These are phyloP conservation scores for Malacoctenus gilli DNA, from an alignment of 2,797 vertebrate genomes.

Conservation along the genomic window DNA sequence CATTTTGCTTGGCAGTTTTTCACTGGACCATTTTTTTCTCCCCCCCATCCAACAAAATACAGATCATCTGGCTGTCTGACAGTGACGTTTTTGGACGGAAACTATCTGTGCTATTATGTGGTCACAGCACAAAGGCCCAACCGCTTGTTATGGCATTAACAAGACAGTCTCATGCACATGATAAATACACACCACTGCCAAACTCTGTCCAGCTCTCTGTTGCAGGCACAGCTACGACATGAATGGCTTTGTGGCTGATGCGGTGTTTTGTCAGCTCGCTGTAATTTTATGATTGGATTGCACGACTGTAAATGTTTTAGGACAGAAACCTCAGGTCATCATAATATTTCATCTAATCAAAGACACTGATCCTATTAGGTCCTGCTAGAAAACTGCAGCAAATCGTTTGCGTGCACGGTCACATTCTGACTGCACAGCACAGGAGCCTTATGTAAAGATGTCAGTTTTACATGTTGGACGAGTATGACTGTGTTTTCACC, in stretches of 20 bases:
- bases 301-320: slow-evolving; percentile 5
- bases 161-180: slow-evolving; percentile 35
- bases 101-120: slow-evolving; percentile 31
- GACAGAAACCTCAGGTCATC: slow-evolving; percentile 6
- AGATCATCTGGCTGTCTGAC: slow-evolving; percentile 7
- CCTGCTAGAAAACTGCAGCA: slow-evolving; percentile 10
- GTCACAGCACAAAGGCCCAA: slow-evolving; percentile 19
- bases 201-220: slow-evolving; percentile 18
- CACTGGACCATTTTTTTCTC: not conserved
- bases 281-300: not conserved
- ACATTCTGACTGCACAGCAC: too few relatives aligned
- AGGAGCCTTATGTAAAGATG: too few relatives aligned
- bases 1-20: too few relatives aligned
- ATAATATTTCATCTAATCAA: not conserved
- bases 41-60: not conserved
- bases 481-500: too few relatives aligned
- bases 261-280: slow-evolving; percentile 6
- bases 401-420: not conserved
- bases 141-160: slow-evolving; percentile 47
- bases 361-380: slow-evolving; percentile 2
- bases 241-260: slow-evolving; percentile 1
- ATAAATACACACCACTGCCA: slow-evolving; percentile 31
- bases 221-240: slow-evolving; percentile 9
- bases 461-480: too few relatives aligned
- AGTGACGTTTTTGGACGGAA: slow-evolving; percentile 23